Evolutionary conservation across 1,140 invertebrate species (phyloP), one percentile per base, ranked within the genome.

Genomic region (Sinonovacula constricta): DNA sequence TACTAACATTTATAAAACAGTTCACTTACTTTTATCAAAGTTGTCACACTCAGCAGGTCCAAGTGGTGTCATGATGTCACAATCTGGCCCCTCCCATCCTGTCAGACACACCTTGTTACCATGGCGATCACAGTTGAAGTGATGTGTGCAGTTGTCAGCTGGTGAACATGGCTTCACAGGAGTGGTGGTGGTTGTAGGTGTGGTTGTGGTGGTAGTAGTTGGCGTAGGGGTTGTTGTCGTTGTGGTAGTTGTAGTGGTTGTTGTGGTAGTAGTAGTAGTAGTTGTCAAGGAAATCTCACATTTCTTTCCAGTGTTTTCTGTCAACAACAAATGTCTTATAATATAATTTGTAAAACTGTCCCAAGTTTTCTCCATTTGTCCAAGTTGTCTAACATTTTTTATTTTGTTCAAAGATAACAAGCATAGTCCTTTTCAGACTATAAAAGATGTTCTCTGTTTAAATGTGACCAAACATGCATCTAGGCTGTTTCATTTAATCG

Each of bases 31-130:
- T n/a, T n/a, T 36, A 12, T 34, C 39, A 36, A 75, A 75, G 24
- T 22, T 67, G 33, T 67, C 63, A 59, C 72, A 76, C 15, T 76
- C 72, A 22, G 62, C 72, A 0, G 5, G 28, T 18, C 63, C 72
- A 15, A 22, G 31, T 24, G 30, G 62, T 45, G 59, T n/a, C 22
- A 76, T 30, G n/a, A 34, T 59, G n/a, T 66, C 63, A 76, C 72
- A 76, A 24, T 76, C 33, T 7, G 12, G 18, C 12, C 72, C 72
- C 24, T 59, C 65, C 72, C 72, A 76, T 1, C 72, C 72, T 18
- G 62, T 28, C 28, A 56, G 1, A 67, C 72, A 76, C 33, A 67
- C 28, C 49, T 49, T 66, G 30, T 53, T 26, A 26, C 72, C 72
- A 57, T 67, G 62, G 22, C 30, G 36, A 31, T 36, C 36, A 56